Evolutionary conservation across 2,888 invertebrate species (phyloP).

Genomic region (Caradrina clavipalpis): DNA sequence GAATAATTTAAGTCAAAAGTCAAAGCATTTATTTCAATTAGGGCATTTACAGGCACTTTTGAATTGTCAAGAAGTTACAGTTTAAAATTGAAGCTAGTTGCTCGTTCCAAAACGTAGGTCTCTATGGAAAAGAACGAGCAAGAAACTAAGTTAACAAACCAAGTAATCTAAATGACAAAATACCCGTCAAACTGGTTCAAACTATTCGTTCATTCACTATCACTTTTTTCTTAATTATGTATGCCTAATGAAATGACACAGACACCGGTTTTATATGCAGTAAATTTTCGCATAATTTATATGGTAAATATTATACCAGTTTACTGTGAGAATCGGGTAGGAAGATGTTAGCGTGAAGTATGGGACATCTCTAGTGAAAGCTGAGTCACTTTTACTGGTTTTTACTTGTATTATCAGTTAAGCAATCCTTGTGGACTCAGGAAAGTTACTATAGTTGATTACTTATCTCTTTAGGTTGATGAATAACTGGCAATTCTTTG

Average conservation of each 20-base stretch:
- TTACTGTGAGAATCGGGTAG: slow-evolving; percentile 47
- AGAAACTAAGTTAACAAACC: slow-evolving; percentile 20
- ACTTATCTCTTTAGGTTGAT: slow-evolving; percentile 11
- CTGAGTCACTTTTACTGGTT: slow-evolving; percentile 30
- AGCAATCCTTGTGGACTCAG: slow-evolving; percentile 22
- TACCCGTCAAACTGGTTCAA: background rate
- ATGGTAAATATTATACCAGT: slow-evolving; percentile 41
- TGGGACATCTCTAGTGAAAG: slow-evolving; percentile 53
- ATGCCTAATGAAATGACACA: slow-evolving; percentile 16
- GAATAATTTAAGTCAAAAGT: background rate
- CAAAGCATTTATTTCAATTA: too few relatives aligned
- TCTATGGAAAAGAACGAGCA: too few relatives aligned
- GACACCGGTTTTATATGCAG: slow-evolving; percentile 19
- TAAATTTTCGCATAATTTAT: slow-evolving; percentile 45
- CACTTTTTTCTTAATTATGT: slow-evolving; percentile 25
- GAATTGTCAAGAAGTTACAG: too few relatives aligned
- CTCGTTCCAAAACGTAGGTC: too few relatives aligned
- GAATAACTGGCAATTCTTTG: background rate
- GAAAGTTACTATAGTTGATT: slow-evolving; percentile 3
- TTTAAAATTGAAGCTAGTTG: too few relatives aligned
- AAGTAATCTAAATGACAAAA: slow-evolving; percentile 4
- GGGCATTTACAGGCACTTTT: too few relatives aligned
- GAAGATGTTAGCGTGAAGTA: slow-evolving; percentile 34
- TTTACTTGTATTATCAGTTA: slow-evolving; percentile 14
- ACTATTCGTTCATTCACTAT: slow-evolving; percentile 9